Percentiles rank a stretch among this genome's conserved stretches.
These are phyloP conservation scores for Percina caprodes DNA, from an alignment of 2,113 vertebrate genomes.

Conservation along the genomic window DNA sequence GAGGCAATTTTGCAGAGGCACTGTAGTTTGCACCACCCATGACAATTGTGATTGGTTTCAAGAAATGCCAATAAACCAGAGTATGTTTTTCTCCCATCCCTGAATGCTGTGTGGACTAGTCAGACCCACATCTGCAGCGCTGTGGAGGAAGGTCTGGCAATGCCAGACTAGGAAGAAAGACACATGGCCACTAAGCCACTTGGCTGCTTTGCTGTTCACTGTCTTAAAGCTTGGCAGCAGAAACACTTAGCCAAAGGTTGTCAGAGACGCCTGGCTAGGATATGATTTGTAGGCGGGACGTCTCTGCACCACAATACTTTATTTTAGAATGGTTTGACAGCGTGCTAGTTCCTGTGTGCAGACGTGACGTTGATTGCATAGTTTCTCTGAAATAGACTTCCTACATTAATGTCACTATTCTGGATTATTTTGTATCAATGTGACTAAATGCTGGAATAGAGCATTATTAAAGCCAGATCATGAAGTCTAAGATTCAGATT, in stretches of 20 bases:
- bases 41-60: too few relatives aligned
- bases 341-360: not conserved
- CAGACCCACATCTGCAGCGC: too few relatives aligned
- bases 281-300: too few relatives aligned
- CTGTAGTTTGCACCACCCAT: too few relatives aligned
- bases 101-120: too few relatives aligned
- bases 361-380: not conserved
- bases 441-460: not conserved
- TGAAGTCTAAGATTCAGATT: not conserved
- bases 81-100: too few relatives aligned
- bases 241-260: conserved; percentile 14
- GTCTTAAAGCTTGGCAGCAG: conserved; percentile 35
- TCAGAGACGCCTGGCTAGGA: conserved; percentile 21
- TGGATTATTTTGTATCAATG: not conserved
- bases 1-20: too few relatives aligned
- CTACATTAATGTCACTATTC: not conserved
- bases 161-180: not conserved
- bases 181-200: conserved; percentile 27
- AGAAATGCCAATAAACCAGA: too few relatives aligned
- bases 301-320: too few relatives aligned
- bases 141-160: too few relatives aligned
- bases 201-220: conserved; percentile 18
- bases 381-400: not conserved
- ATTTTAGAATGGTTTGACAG: too few relatives aligned
- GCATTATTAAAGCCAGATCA: not conserved